Evolutionary conservation across 2,888 invertebrate genomes (phyloP).

Genomic region (Sialis fuliginosa): DNA sequence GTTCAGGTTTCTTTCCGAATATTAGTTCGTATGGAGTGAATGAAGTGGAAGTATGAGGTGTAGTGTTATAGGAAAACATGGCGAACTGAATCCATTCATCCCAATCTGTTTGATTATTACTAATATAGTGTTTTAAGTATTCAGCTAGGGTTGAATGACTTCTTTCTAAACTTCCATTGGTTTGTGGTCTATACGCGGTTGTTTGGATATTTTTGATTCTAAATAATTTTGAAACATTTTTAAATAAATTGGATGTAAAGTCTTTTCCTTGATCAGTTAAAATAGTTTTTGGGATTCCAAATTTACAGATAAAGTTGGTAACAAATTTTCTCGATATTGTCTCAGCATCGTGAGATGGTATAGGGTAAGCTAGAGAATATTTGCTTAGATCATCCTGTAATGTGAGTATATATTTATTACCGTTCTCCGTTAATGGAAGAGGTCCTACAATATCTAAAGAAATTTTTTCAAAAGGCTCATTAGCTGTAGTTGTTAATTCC

Average conservation of each 20-base stretch:
- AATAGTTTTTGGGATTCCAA: neutral
- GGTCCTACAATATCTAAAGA: conserved; percentile 12
- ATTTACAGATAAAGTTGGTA: neutral
- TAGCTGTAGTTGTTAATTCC: conserved; percentile 9
- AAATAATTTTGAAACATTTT: neutral
- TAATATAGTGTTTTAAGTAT: neutral
- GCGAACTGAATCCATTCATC: neutral
- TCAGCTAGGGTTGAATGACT: neutral
- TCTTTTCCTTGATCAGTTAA: neutral
- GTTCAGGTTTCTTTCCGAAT: neutral
- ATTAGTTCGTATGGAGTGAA: neutral
- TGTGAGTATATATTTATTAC: conserved; percentile 11
- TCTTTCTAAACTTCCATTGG: neutral
- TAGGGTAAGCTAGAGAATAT: conserved; percentile 9
- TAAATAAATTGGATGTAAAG: neutral
- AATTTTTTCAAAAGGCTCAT: conserved; percentile 9
- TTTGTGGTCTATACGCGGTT: neutral
- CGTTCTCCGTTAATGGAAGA: conserved; percentile 7
- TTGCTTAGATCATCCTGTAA: conserved; percentile 10
- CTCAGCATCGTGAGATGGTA: conserved; percentile 3
- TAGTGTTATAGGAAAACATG: neutral
- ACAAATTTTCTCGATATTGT: neutral
- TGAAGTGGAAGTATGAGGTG: neutral
- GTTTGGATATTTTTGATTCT: neutral
- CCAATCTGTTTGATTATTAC: neutral